Conservation (phyloP, 2,888 invertebrate genomes). For the Andrena haemorrhoa region DNA sequence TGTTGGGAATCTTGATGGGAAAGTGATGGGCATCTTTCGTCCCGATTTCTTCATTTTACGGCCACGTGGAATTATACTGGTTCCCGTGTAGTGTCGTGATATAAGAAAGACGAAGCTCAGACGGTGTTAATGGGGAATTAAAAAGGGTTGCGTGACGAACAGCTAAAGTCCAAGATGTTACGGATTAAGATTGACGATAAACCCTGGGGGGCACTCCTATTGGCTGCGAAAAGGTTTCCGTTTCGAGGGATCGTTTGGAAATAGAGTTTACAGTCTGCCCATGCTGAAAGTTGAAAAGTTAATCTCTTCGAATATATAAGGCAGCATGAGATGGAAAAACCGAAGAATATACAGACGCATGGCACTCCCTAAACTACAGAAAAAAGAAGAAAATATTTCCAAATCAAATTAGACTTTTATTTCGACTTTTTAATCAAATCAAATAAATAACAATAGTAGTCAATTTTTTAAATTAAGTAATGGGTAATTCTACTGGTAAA, state of each 20-base stretch:
- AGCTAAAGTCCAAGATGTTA: conserved; percentile 21
- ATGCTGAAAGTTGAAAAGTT: not conserved
- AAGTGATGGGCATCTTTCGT: too few relatives aligned
- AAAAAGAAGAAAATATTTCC: too few relatives aligned
- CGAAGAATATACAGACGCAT: not conserved
- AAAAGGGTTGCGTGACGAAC: conserved; percentile 20
- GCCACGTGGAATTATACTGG: not conserved
- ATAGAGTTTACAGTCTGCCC: not conserved
- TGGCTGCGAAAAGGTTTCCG: not conserved
- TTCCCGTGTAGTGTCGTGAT: not conserved
- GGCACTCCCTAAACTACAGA: too few relatives aligned
- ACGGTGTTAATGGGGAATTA: not conserved
- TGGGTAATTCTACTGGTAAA: not conserved
- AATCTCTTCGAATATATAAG: not conserved
- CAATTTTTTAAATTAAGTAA: too few relatives aligned
- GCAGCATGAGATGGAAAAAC: not conserved
- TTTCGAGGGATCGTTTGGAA: not conserved
- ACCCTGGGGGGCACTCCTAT: not conserved
- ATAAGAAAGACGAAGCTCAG: not conserved
- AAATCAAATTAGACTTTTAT: too few relatives aligned
- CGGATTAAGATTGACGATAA: conserved; percentile 22
- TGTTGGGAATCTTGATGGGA: too few relatives aligned
- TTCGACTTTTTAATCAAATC: too few relatives aligned
- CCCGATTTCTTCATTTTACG: too few relatives aligned
- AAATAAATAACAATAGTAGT: not conserved